Evolutionary conservation across 2,113 vertebrate species (phyloP).

Genomic region (Falcunculus frontatus): DNA sequence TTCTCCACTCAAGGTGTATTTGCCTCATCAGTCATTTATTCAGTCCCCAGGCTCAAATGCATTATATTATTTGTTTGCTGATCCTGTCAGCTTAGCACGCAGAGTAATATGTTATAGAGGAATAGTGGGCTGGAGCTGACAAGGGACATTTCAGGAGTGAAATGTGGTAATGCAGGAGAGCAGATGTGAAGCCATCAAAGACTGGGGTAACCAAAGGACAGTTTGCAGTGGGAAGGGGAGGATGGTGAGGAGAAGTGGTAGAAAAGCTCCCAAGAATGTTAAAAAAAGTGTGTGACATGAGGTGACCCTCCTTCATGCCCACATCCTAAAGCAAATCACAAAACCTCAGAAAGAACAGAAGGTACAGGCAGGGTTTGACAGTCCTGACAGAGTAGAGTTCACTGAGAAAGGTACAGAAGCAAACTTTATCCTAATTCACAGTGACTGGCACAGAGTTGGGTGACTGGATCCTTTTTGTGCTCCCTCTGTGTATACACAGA

Average conservation of each 20-base stretch:
- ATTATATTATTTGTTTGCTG: background rate
- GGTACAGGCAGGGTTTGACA: background rate
- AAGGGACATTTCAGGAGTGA: background rate
- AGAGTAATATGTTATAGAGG: background rate
- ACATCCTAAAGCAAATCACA: background rate
- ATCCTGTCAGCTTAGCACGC: background rate
- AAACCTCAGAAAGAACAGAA: background rate
- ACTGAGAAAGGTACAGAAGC: background rate
- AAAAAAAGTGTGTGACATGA: background rate
- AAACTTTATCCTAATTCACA: background rate
- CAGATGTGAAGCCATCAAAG: background rate
- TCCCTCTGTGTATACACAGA: background rate
- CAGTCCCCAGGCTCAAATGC: background rate
- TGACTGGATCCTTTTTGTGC: background rate
- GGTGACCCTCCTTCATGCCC: rapidly evolving
- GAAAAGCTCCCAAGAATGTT: background rate
- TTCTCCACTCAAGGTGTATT: background rate
- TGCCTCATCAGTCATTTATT: background rate
- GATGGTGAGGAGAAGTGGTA: background rate
- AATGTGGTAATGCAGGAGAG: background rate
- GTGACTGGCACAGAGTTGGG: background rate
- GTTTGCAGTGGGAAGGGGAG: background rate
- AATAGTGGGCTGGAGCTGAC: background rate
- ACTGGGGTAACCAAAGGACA: background rate
- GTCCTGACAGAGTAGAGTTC: background rate